Evolutionary conservation across 1,140 invertebrate species (phyloP).

Genomic region (Penaeus vannamei): DNA sequence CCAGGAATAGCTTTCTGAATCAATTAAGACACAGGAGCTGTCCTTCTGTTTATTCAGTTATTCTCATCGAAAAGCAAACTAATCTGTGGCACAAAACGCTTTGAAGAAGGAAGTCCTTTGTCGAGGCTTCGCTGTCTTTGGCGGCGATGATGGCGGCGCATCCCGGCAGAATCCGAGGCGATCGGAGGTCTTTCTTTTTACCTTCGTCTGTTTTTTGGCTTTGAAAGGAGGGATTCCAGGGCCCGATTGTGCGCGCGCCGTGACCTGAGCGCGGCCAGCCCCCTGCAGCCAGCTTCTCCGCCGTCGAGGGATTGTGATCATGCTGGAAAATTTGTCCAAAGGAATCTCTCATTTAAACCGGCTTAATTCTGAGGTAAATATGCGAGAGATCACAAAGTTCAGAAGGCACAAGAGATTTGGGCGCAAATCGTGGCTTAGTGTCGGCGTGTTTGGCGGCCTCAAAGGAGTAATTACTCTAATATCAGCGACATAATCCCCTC

Average conservation of each 20-base stretch:
- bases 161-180: too few species aligned
- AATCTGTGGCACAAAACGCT: too few species aligned
- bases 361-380: slow-evolving; percentile 30
- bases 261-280: not conserved
- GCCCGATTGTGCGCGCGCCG: not conserved
- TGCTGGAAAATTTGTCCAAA: slow-evolving; percentile 39
- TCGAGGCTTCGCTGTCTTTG: too few species aligned
- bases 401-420: slow-evolving; percentile 26
- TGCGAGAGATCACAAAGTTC: not conserved
- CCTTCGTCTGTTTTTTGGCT: too few species aligned
- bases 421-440: slow-evolving; percentile 22
- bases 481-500: slow-evolving; percentile 26
- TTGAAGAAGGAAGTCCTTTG: too few species aligned
- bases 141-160: too few species aligned
- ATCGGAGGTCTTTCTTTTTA: too few species aligned
- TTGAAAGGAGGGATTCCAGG: not conserved
- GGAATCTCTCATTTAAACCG: slow-evolving; percentile 18
- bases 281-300: not conserved
- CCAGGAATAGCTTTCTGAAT: too few species aligned
- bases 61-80: too few species aligned
- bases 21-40: too few species aligned
- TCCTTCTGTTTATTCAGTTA: too few species aligned
- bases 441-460: slow-evolving; percentile 34
- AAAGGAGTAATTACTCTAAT: slow-evolving; percentile 37
- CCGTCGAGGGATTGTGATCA: slow-evolving; percentile 29